Evolutionary conservation across 2,113 vertebrate genomes (phyloP), one percentile per base, ranked within the genome.

Genomic region (Phoxinus phoxinus): DNA sequence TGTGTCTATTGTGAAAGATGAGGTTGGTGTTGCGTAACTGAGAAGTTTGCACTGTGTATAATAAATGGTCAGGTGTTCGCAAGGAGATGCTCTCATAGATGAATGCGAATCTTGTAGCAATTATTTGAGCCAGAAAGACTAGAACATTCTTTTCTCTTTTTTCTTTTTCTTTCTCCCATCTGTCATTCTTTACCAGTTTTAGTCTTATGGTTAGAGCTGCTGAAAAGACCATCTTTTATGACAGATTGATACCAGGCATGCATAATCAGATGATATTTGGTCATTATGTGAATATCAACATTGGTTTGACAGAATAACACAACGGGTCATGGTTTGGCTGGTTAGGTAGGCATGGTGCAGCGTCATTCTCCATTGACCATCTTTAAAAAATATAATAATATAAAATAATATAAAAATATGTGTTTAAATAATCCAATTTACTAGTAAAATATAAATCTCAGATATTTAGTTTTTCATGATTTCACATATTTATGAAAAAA

Each of bases 1-100:
- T 85, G 61, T 58, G 75, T 78, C 25, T 44, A 23, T 63, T 80
- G 84, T 72, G 51, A 79, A 85, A 85, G 51, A 69, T 71, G 51
- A 59, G 75, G 53, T 51, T 58, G n/a, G 25, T 85, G 56, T 58
- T 13, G 35, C 58, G 65, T 44, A 85, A 78, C 74, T 23, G 51
- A 78, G 53, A 59, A 13, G 53, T 46, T 46, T 80, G 53, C 13
- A 12, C 77, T 80, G 8, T 80, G 37, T 80, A 4, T 41, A 46
- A 73, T 46, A 74, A 25, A 7, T 25, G 12, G 1, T 63, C 23
- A 63, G n/a, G 37, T 3, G n/a, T 74, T 74, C 44, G 13, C 3
- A n/a, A 41, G 71, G 41, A 73, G 35, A 71, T n/a, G 19, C 23
- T 37, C 19, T 71, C 1, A 9, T 71, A 37, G 37, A 25, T 74